These are phyloP conservation scores for Sinosuthora webbiana DNA, from an alignment of 2,113 vertebrate genomes.

Conservation along the genomic window DNA sequence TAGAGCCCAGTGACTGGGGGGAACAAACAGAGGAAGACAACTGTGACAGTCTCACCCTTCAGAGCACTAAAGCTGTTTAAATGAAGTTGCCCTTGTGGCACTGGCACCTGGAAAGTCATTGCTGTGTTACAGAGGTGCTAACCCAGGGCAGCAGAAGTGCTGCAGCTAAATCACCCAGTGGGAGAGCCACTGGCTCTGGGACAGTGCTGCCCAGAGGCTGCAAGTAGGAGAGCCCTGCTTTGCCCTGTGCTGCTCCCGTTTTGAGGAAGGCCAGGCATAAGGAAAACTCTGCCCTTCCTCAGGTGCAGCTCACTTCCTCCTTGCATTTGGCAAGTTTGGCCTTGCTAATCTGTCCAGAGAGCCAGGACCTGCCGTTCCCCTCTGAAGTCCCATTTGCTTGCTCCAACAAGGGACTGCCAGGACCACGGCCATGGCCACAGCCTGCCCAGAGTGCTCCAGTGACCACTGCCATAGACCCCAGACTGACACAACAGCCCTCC, in stretches of 20 bases:
- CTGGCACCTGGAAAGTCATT: neutral
- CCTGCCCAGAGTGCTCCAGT: neutral
- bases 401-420: neutral
- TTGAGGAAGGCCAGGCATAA: neutral
- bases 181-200: neutral
- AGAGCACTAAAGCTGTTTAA: conserved; percentile 46
- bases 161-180: neutral
- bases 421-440: neutral
- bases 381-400: neutral
- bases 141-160: neutral
- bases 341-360: neutral
- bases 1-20: neutral
- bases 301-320: neutral
- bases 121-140: neutral
- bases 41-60: neutral
- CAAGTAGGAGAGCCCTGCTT: neutral
- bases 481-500: neutral
- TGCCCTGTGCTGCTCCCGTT: neutral
- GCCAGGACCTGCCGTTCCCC: neutral
- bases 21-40: neutral
- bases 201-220: neutral
- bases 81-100: neutral
- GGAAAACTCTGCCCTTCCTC: neutral
- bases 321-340: neutral
- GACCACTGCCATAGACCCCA: neutral